phyloP scores from a whole-genome alignment of 1,140 invertebrate species.

The Bemisia tabaci region DNA sequence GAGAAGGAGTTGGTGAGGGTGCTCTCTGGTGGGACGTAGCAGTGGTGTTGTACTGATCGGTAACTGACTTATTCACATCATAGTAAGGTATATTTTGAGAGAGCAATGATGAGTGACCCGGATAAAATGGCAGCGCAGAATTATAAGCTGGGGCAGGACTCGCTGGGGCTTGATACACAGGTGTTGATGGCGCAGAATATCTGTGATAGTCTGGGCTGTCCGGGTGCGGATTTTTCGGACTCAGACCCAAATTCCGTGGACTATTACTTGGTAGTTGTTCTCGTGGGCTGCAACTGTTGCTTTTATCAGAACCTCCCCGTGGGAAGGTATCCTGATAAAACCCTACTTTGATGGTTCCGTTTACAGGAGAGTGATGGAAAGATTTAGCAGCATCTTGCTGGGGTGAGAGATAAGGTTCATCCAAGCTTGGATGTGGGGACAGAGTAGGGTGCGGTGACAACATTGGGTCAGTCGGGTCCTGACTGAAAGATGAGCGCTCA shows the following conservation, averaged over 20 bases:
- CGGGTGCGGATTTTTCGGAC: constrained; percentile 11
- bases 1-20: background rate
- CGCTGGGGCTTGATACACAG: constrained; percentile 9
- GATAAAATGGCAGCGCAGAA: constrained; percentile 9
- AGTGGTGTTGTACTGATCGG: constrained; percentile 2
- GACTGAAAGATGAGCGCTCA: constrained; percentile 56
- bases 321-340: constrained; percentile 64
- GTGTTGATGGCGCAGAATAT: constrained; percentile 12
- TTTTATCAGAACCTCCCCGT: constrained; percentile 55
- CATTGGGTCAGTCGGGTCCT: constrained; percentile 43
- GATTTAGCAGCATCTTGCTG: constrained; percentile 40
- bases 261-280: constrained; percentile 16
- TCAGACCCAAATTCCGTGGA: constrained; percentile 12
- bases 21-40: background rate
- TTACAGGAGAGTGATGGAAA: constrained; percentile 46
- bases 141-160: constrained; percentile 7
- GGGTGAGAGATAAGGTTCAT: constrained; percentile 48
- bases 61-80: constrained; percentile 4
- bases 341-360: constrained; percentile 55
- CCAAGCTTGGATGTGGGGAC: constrained; percentile 46
- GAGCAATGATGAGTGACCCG: constrained; percentile 7
- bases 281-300: constrained; percentile 33
- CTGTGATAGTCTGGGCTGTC: constrained; percentile 1
- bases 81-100: constrained; percentile 11
- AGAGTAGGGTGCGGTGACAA: constrained; percentile 38